phyloP scores from a whole-genome alignment of 2,888 invertebrate species.

The Lamellibrachia satsuma region DNA sequence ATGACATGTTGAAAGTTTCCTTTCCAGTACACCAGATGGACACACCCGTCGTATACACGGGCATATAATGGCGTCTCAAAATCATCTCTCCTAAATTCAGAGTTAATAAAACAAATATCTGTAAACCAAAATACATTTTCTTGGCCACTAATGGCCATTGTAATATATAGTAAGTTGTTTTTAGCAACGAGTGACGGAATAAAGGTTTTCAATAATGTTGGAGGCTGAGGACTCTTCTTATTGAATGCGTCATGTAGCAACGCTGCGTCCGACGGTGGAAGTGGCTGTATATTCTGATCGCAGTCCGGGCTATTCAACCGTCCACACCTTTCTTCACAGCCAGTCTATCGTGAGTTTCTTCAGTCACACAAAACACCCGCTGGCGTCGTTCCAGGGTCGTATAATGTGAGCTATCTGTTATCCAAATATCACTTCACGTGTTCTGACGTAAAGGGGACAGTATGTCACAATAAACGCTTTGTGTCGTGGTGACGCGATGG shows the following conservation, averaged over 20 bases:
- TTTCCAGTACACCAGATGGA: not conserved
- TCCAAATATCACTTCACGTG: not conserved
- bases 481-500: not conserved
- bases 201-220: too few species aligned
- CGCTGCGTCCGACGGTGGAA: not conserved
- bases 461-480: not conserved
- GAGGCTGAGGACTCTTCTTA: too few species aligned
- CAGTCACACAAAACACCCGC: conserved; percentile 7
- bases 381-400: not conserved
- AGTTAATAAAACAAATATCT: not conserved
- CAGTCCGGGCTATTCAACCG: not conserved
- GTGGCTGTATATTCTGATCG: not conserved
- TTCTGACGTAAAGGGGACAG: not conserved
- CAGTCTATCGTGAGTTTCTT: not conserved
- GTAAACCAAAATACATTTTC: not conserved
- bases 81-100: not conserved
- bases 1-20: not conserved
- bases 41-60: not conserved
- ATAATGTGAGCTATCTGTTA: not conserved
- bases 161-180: too few species aligned
- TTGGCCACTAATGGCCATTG: not conserved
- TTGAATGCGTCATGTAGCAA: too few species aligned
- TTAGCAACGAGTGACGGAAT: too few species aligned
- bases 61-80: not conserved
- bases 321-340: not conserved